Evolutionary conservation across 2,888 invertebrate species (phyloP).

Genomic region (Eledona agricola): DNA sequence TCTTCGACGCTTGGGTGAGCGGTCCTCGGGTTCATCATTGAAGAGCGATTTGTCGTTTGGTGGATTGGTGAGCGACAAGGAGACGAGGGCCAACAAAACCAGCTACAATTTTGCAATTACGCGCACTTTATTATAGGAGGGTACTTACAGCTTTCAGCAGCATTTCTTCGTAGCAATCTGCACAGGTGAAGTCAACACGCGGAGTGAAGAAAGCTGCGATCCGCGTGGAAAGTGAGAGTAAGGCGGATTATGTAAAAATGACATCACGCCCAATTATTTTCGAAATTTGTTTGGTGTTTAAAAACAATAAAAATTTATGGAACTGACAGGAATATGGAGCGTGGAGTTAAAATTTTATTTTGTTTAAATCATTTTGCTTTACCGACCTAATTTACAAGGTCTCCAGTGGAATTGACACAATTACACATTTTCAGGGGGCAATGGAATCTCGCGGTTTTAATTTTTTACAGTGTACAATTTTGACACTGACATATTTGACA

Average conservation of each 20-base stretch:
- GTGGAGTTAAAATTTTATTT: no score
- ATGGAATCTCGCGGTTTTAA: no score
- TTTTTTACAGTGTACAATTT: no score
- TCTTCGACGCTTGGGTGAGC: slow-evolving; percentile 6
- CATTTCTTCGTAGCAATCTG: slow-evolving; percentile 12
- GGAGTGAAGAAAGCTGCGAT: slow-evolving; percentile 25
- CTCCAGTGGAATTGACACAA: no score
- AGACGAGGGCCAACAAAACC: neutral
- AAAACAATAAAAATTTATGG: no score
- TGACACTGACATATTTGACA: no score
- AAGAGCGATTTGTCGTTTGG: slow-evolving; percentile 35
- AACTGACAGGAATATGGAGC: no score
- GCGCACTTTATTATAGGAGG: neutral
- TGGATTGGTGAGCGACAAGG: slow-evolving; percentile 2
- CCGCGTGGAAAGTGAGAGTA: slow-evolving; percentile 4
- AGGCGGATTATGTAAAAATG: neutral
- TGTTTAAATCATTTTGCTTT: no score
- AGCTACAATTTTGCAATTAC: slow-evolving; percentile 8
- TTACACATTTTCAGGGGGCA: no score
- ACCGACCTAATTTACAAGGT: no score
- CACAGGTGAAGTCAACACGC: slow-evolving; percentile 5
- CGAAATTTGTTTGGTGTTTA: no score
- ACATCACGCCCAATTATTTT: no score
- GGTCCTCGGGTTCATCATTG: slow-evolving; percentile 17
- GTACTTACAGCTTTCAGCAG: slow-evolving; percentile 28